Conservation (phyloP, 2,888 invertebrate genomes). For the Phymatocera aterrima region DNA sequence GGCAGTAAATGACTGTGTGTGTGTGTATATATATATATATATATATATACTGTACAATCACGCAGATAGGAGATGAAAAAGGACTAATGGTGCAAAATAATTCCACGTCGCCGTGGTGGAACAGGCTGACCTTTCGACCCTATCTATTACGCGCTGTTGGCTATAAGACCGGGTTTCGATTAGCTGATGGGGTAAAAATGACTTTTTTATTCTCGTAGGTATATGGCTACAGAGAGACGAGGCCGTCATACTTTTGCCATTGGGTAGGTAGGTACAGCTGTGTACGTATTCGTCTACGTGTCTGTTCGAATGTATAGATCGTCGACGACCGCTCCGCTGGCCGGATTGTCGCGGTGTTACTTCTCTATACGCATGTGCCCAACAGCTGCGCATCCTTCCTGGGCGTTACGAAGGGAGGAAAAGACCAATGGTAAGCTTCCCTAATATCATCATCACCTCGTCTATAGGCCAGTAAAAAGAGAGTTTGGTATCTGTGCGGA, state of each 20-base stretch:
- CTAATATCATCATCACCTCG: constrained; percentile 61
- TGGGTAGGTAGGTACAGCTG: not conserved
- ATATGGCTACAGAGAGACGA: not conserved
- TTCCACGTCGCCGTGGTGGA: not conserved
- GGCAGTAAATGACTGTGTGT: not conserved
- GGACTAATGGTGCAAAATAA: not conserved
- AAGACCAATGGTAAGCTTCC: constrained; percentile 63
- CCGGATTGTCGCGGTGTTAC: not conserved
- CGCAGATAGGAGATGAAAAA: no score
- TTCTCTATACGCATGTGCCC: constrained; percentile 68
- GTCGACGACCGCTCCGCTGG: not conserved
- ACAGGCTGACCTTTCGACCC: constrained; percentile 9
- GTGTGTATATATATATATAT: no score
- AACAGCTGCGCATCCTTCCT: constrained; percentile 73
- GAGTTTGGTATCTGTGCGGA: constrained; percentile 63
- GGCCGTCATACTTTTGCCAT: not conserved
- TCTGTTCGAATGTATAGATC: not conserved
- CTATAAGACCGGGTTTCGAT: constrained; percentile 4
- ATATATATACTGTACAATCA: not conserved
- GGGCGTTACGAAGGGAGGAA: constrained; percentile 67
- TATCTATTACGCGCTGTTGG: not conserved
- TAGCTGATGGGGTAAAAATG: not conserved
- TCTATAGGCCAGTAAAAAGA: constrained; percentile 62
- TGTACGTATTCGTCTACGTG: not conserved
- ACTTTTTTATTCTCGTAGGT: not conserved